phyloP scores from a whole-genome alignment of 2,888 invertebrate species.

The Hemaris fuciformis region DNA sequence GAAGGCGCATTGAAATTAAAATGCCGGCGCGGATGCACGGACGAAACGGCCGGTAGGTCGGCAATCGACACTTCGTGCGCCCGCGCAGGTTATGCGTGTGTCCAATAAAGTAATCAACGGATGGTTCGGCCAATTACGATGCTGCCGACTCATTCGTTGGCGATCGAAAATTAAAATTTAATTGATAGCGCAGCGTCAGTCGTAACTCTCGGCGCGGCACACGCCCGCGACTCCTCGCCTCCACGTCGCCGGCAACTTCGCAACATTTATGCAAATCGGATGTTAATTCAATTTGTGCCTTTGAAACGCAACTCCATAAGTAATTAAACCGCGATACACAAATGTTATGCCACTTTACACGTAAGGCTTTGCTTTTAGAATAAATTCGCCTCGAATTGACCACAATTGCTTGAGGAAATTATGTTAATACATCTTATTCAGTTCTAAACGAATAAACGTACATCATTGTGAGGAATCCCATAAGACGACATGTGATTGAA shows the following conservation, averaged over 20 bases:
- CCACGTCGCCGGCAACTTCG: conserved; percentile 35
- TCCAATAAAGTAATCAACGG: conserved; percentile 77
- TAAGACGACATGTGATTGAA: conserved; percentile 43
- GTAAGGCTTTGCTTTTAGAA: neutral
- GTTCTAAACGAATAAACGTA: conserved; percentile 5
- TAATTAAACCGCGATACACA: conserved; percentile 29
- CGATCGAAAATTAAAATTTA: conserved; percentile 75
- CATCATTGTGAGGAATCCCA: conserved; percentile 32
- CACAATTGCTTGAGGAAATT: neutral
- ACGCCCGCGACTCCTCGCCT: conserved; percentile 23
- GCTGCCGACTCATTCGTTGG: conserved; percentile 61
- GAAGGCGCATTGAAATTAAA: conserved; percentile 50
- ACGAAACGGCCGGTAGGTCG: neutral
- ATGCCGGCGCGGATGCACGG: conserved; percentile 26
- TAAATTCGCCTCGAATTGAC: neutral
- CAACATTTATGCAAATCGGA: conserved; percentile 68
- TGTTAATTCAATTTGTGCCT: conserved; percentile 72
- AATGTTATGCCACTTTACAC: conserved; percentile 17
- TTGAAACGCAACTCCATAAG: conserved; percentile 41
- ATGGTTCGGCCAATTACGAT: conserved; percentile 67
- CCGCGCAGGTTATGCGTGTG: conserved; percentile 49
- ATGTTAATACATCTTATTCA: neutral
- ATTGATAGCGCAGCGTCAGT: conserved; percentile 61
- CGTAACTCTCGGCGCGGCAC: conserved; percentile 40
- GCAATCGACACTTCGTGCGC: conserved; percentile 31